Evolutionary conservation across 2,113 vertebrate genomes (phyloP).

Genomic region (Oreochromis spilurus): DNA sequence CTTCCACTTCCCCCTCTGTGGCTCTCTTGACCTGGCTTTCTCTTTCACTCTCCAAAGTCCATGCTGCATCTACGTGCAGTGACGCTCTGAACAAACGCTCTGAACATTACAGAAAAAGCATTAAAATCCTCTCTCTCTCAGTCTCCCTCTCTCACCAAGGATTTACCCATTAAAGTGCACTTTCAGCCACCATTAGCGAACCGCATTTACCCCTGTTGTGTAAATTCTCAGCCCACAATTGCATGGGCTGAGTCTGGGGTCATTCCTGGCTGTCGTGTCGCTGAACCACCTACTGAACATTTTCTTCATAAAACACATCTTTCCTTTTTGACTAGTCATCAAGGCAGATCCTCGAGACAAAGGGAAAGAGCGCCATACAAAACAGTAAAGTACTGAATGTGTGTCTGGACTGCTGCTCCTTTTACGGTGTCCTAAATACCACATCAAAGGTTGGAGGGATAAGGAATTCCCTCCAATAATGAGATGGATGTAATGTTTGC

Average conservation of each 20-base stretch:
- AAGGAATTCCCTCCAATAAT: constrained; percentile 31
- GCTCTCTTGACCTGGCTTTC: constrained; percentile 41
- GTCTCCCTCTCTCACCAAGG: not conserved
- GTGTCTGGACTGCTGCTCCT: not conserved
- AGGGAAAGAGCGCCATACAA: not conserved
- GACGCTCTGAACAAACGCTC: constrained; percentile 41
- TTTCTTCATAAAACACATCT: not conserved
- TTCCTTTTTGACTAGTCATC: not conserved
- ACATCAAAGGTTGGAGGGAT: not conserved
- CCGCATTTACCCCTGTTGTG: not conserved
- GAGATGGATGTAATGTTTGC: constrained; percentile 42
- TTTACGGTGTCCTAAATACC: not conserved
- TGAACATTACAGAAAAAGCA: constrained; percentile 12
- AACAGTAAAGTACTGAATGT: not conserved
- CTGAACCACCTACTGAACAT: not conserved
- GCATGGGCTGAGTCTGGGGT: constrained; percentile 11
- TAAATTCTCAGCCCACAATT: not conserved
- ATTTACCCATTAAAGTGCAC: not conserved
- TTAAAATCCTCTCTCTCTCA: not conserved
- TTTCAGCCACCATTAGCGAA: not conserved
- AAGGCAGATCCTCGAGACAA: not conserved
- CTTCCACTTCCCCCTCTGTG: constrained; percentile 20
- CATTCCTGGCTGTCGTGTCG: not conserved
- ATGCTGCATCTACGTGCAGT: constrained; percentile 22
- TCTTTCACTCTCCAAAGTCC: constrained; percentile 19